Conservation (phyloP, 2,888 invertebrate species). For the Chalcis sispes region DNA sequence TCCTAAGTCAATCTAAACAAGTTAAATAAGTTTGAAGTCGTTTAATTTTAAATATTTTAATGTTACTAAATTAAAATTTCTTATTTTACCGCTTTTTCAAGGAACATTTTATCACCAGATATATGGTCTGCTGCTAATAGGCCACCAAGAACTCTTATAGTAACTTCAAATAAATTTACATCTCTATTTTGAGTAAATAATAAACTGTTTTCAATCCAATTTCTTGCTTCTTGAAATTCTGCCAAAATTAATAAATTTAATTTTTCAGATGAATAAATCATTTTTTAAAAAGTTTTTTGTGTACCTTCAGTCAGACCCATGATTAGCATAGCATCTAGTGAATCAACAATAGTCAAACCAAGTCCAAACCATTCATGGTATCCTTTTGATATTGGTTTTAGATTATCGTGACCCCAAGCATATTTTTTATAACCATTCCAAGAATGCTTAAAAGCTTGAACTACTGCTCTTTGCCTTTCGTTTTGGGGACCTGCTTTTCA, state of each 20-base stretch:
- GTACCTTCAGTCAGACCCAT: constrained; percentile 94
- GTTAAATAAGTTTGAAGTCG: no score
- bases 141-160: constrained; percentile 95
- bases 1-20: constrained; percentile 85
- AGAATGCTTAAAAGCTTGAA: constrained; percentile 93
- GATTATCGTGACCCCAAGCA: constrained; percentile 98
- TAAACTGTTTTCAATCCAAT: constrained; percentile 91
- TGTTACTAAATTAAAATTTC: no score
- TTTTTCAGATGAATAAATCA: background rate
- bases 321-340: constrained; percentile 95
- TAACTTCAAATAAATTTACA: constrained; percentile 98
- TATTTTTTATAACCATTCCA: constrained; percentile 95
- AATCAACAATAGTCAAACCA: constrained; percentile 96
- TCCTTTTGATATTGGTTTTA: constrained; percentile 91
- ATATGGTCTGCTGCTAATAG: constrained; percentile 94
- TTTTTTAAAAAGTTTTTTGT: background rate
- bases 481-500: constrained; percentile 87
- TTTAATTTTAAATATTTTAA: no score
- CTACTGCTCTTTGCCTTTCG: constrained; percentile 88
- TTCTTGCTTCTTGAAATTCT: constrained; percentile 92
- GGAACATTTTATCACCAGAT: constrained; percentile 89
- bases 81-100: constrained; percentile 88
- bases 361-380: constrained; percentile 96
- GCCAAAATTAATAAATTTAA: constrained; percentile 1
- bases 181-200: constrained; percentile 91